Evolutionary conservation across 2,113 vertebrate species (phyloP).

Genomic region (Passerina amoena): DNA sequence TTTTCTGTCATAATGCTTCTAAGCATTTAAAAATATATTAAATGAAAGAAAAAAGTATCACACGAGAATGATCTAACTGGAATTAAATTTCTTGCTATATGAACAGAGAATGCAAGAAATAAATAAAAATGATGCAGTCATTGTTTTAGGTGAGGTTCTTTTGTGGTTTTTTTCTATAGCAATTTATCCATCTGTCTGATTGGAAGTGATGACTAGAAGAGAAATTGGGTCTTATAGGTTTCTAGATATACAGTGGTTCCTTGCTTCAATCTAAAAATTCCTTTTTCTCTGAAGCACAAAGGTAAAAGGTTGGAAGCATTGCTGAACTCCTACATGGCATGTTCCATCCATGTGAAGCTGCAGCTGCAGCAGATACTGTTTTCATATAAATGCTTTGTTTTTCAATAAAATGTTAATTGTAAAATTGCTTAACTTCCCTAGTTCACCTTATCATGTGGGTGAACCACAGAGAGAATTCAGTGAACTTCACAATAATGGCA

Average conservation of each 20-base stretch:
- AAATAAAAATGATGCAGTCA: conserved; percentile 73
- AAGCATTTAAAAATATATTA: conserved; percentile 79
- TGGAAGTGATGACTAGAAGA: conserved; percentile 61
- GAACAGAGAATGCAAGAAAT: conserved; percentile 76
- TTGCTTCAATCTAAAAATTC: conserved; percentile 2
- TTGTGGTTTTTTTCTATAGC: conserved; percentile 46
- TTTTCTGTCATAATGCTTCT: conserved; percentile 76
- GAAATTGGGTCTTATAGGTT: conserved; percentile 42
- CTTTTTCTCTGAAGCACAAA: neutral
- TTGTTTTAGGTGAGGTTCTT: conserved; percentile 67
- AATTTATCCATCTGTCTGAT: conserved; percentile 75
- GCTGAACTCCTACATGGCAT: neutral
- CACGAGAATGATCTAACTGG: conserved; percentile 73
- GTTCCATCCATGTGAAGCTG: neutral
- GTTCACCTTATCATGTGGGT: neutral
- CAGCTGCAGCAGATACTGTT: neutral
- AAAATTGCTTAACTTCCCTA: neutral
- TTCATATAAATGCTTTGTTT: neutral
- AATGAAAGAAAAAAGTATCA: conserved; percentile 75
- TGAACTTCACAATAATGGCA: neutral
- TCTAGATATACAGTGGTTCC: neutral
- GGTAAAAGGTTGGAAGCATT: conserved; percentile 23
- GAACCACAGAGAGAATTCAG: neutral
- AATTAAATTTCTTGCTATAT: conserved; percentile 81
- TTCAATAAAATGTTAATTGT: neutral